Evolutionary conservation across 2,888 invertebrate species (phyloP).

Genomic region (Lumbricus terrestris): DNA sequence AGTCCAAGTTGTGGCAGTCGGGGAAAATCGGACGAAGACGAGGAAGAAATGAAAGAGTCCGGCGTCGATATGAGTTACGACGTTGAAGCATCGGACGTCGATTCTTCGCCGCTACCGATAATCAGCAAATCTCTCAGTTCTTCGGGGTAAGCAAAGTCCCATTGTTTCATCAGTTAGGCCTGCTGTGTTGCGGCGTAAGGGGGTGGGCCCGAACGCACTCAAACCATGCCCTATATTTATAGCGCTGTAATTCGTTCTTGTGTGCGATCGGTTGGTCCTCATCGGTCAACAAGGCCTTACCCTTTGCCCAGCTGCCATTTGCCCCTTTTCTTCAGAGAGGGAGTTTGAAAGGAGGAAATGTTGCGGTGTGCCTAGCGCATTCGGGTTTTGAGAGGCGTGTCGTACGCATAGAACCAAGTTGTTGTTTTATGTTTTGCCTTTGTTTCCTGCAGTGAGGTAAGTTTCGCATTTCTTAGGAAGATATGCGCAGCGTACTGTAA

Average conservation of each 20-base stretch:
- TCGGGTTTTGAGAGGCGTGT: background rate
- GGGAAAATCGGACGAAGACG: background rate
- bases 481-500: background rate
- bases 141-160: background rate
- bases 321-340: background rate
- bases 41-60: background rate
- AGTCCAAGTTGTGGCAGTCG: background rate
- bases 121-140: background rate
- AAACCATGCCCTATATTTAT: background rate
- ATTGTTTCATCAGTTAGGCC: background rate
- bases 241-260: background rate
- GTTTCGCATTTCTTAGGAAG: background rate
- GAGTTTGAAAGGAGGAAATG: background rate
- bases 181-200: background rate
- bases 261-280: background rate
- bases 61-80: background rate
- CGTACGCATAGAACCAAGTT: background rate
- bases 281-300: background rate
- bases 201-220: background rate
- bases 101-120: background rate
- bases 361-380: background rate
- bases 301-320: background rate
- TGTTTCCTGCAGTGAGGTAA: background rate
- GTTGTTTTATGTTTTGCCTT: background rate
- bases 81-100: background rate